A percentile compares a stretch with the other conserved stretches of the same genome.
These are phyloP conservation scores for Syrista parreyssii DNA, from an alignment of 2,888 invertebrate species.

Conservation along the genomic window DNA sequence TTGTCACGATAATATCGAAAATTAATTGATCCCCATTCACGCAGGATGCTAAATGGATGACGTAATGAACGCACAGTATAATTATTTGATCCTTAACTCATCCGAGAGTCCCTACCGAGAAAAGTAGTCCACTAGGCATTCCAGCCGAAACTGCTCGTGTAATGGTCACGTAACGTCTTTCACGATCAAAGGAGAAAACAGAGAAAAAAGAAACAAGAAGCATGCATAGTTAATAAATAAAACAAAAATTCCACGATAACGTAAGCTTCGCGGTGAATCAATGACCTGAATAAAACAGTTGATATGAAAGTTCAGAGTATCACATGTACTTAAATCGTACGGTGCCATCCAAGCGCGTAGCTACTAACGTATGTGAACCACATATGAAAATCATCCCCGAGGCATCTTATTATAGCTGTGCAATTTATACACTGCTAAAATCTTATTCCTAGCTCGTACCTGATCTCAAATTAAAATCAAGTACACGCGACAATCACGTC, in stretches of 20 bases:
- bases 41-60: background rate
- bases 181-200: slow-evolving; percentile 23
- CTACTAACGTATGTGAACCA: background rate
- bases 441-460: background rate
- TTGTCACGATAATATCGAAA: background rate
- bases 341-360: background rate
- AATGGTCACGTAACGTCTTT: background rate
- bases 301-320: background rate
- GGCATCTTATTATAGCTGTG: background rate
- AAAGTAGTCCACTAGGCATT: background rate
- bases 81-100: background rate
- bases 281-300: slow-evolving; percentile 26
- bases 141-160: background rate
- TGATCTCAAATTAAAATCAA: background rate
- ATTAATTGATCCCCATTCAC: background rate
- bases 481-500: background rate
- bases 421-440: background rate
- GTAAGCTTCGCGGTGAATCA: slow-evolving; percentile 40
- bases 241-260: slow-evolving; percentile 38
- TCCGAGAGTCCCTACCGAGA: background rate
- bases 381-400: background rate
- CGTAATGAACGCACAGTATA: background rate
- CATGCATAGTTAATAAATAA: background rate
- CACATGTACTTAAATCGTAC: background rate
- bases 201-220: slow-evolving; percentile 18